phyloP scores from a whole-genome alignment of 1,140 invertebrate genomes.

The Cherax destructor region DNA sequence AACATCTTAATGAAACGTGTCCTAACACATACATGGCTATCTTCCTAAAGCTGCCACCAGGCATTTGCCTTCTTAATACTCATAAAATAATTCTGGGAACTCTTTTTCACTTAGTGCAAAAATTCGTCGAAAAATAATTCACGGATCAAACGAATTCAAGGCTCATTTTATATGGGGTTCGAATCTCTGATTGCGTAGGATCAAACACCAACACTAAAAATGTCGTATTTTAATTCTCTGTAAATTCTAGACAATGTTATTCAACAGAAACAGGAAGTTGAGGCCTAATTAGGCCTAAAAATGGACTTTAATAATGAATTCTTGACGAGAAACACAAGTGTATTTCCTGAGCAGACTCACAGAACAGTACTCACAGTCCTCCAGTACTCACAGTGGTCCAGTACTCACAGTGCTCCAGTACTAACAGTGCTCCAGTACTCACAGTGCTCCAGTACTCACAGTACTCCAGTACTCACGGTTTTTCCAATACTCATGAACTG shows the following conservation, averaged over 20 bases:
- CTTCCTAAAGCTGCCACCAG: too few species aligned
- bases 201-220: conserved; percentile 5
- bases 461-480: too few species aligned
- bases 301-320: background rate
- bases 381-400: background rate
- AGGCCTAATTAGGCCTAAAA: background rate
- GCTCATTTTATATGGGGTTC: background rate
- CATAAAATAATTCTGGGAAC: too few species aligned
- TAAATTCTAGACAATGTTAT: too few species aligned
- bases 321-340: background rate
- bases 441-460: too few species aligned
- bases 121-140: background rate
- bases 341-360: background rate
- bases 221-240: background rate
- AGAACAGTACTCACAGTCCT: background rate
- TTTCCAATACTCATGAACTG: too few species aligned
- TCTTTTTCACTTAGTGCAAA: background rate
- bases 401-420: background rate
- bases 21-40: too few species aligned
- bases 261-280: too few species aligned
- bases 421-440: too few species aligned
- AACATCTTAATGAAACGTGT: too few species aligned
- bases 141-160: conserved; percentile 8
- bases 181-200: conserved; percentile 15
- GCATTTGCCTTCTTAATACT: too few species aligned